phyloP scores from a whole-genome alignment of 2,797 vertebrate species.

The Lemur catta region DNA sequence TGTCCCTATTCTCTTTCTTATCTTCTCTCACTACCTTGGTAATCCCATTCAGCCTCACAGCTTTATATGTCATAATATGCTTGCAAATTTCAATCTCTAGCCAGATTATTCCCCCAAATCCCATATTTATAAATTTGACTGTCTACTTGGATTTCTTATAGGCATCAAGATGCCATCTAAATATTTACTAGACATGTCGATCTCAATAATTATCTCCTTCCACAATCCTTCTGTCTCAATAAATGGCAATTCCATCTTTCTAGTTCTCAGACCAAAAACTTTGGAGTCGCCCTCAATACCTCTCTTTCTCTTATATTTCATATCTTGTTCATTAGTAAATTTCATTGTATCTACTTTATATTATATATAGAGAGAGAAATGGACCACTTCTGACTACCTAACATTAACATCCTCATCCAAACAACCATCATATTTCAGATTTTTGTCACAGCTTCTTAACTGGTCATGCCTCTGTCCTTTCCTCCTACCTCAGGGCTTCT shows the following conservation, averaged over 20 bases:
- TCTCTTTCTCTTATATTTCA: neutral
- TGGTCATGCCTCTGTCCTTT: neutral
- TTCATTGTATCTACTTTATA: neutral
- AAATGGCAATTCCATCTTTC: neutral
- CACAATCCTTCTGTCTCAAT: neutral
- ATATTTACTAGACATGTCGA: neutral
- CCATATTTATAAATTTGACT: neutral
- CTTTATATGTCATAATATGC: neutral
- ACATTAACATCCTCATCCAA: neutral
- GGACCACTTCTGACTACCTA: neutral
- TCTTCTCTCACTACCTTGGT: neutral
- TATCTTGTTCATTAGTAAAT: neutral
- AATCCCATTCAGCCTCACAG: neutral
- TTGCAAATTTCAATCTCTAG: neutral
- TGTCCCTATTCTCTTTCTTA: neutral
- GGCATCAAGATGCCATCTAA: neutral
- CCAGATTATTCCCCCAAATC: neutral
- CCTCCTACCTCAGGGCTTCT: neutral
- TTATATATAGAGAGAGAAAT: neutral
- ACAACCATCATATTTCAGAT: neutral
- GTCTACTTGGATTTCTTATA: neutral
- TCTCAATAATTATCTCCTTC: neutral
- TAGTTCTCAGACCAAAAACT: neutral
- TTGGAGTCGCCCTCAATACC: neutral
- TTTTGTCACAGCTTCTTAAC: neutral